Percentiles rank a stretch among this genome's conserved stretches.
Conservation (phyloP, 2,888 invertebrate species). For the Dione juno region DNA sequence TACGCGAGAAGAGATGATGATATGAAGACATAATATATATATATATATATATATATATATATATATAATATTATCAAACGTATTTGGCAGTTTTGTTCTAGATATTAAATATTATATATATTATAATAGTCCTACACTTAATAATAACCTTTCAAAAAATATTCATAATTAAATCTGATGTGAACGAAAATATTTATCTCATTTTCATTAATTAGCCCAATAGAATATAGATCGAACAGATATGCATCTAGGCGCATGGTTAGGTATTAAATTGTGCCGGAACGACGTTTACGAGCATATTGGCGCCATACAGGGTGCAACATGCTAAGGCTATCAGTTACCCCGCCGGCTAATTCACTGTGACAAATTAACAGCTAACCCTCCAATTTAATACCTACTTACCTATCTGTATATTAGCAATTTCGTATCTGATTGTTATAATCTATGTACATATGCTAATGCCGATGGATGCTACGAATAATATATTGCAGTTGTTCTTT, state of each 20-base stretch:
- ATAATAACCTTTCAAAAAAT: neutral
- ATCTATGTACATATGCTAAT: conserved; percentile 31
- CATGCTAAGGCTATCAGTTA: conserved; percentile 81
- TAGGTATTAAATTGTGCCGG: conserved; percentile 76
- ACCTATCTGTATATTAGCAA: conserved; percentile 43
- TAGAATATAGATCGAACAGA: conserved; percentile 56
- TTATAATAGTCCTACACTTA: too few species aligned
- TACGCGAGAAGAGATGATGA: too few species aligned
- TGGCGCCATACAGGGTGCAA: conserved; percentile 79
- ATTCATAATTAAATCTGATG: conserved; percentile 12
- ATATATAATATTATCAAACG: too few species aligned
- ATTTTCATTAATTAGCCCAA: conserved; percentile 47
- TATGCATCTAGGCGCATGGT: conserved; percentile 69
- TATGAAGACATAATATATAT: too few species aligned
- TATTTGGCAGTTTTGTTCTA: too few species aligned
- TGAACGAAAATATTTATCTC: conserved; percentile 32
- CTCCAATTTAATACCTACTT: conserved; percentile 52
- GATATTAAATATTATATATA: too few species aligned
- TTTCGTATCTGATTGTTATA: conserved; percentile 33
- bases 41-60: too few species aligned
- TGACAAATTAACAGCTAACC: conserved; percentile 81
- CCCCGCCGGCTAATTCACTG: conserved; percentile 81
- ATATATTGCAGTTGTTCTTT: conserved; percentile 26
- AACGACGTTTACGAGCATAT: conserved; percentile 79
- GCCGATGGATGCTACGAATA: conserved; percentile 19